Percentiles rank a stretch among this genome's conserved stretches.
Conservation (phyloP, 2,888 invertebrate species). For the Melangyna quadrimaculata region DNA sequence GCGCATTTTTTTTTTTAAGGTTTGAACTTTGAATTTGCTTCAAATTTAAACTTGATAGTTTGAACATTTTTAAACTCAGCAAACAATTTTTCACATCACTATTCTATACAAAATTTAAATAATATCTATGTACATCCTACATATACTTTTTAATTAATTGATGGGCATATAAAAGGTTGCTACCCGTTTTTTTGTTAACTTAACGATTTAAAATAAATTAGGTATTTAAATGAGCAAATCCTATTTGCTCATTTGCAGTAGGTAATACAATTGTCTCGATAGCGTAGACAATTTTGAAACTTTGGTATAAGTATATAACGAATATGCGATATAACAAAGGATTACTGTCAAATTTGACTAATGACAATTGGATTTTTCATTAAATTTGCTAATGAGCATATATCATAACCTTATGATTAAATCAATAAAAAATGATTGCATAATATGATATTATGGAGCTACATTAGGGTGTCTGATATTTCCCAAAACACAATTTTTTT, state of each 20-base stretch:
- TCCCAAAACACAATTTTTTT: too few relatives aligned
- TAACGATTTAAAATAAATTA: background rate
- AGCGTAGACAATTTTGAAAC: background rate
- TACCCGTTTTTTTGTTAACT: background rate
- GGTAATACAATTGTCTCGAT: background rate
- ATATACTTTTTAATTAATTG: too few relatives aligned
- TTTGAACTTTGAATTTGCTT: background rate
- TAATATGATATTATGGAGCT: too few relatives aligned
- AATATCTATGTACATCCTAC: too few relatives aligned
- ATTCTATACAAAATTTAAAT: background rate
- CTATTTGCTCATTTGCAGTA: background rate
- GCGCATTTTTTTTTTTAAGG: too few relatives aligned
- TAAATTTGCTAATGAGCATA: background rate
- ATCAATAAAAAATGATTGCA: background rate
- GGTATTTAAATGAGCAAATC: background rate
- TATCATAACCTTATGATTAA: background rate
- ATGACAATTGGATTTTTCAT: background rate
- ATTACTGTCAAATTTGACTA: constrained; percentile 17
- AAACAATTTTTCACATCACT: background rate
- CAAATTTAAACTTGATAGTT: background rate
- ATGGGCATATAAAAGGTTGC: background rate
- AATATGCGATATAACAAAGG: background rate
- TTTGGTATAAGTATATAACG: background rate
- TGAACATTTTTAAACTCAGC: background rate
- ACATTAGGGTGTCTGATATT: too few relatives aligned